phyloP scores from a whole-genome alignment of 2,888 invertebrate species.

The Eretmocerus hayati region DNA sequence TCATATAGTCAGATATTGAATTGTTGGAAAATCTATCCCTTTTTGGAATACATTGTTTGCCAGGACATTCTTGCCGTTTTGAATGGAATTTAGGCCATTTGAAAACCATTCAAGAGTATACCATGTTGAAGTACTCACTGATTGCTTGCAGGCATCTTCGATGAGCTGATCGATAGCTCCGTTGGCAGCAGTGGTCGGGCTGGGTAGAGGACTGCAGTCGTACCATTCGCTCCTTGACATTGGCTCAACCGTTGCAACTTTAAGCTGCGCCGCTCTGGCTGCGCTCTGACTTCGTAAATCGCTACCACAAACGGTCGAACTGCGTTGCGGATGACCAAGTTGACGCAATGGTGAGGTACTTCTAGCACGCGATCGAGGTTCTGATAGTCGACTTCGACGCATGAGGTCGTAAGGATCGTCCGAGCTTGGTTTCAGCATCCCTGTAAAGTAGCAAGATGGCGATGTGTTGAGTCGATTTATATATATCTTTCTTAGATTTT shows the following conservation, averaged over 20 bases:
- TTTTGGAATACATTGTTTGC: too few species aligned
- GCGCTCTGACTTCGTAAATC: constrained; percentile 49
- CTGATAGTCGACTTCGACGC: constrained; percentile 67
- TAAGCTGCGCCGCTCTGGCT: constrained; percentile 22
- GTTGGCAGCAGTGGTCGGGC: background rate
- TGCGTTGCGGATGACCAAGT: constrained; percentile 23
- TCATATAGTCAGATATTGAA: too few species aligned
- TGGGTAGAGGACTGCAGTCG: constrained; percentile 20
- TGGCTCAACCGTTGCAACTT: constrained; percentile 18
- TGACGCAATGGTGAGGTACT: constrained; percentile 44
- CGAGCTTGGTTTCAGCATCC: constrained; percentile 36
- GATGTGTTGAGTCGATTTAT: too few species aligned
- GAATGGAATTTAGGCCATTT: too few species aligned
- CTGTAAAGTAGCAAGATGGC: too few species aligned
- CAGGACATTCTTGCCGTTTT: too few species aligned
- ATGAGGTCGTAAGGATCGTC: constrained; percentile 74
- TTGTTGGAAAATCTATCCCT: too few species aligned
- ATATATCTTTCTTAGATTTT: too few species aligned
- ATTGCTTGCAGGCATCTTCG: constrained; percentile 8
- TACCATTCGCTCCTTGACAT: constrained; percentile 39
- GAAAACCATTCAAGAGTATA: too few species aligned
- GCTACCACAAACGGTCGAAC: too few species aligned
- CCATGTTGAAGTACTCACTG: too few species aligned
- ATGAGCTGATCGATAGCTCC: background rate
- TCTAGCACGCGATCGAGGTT: constrained; percentile 51